Percentiles rank a stretch among this genome's conserved stretches.
These are phyloP conservation scores for Passer montanus DNA, from an alignment of 2,113 vertebrate species.

Conservation along the genomic window DNA sequence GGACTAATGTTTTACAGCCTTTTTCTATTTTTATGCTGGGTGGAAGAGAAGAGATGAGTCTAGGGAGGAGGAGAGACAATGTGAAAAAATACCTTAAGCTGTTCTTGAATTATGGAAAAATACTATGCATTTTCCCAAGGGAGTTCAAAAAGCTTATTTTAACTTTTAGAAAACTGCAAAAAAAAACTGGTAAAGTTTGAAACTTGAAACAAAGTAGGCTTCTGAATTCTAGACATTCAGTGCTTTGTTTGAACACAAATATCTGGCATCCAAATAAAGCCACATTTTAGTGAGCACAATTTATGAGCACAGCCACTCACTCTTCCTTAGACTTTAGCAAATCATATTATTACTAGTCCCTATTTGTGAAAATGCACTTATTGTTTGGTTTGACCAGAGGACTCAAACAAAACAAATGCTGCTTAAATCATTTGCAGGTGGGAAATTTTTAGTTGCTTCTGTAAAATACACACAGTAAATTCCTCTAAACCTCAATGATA, in stretches of 20 bases:
- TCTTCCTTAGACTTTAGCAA: not conserved
- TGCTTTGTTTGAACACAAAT: not conserved
- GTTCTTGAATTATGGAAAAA: not conserved
- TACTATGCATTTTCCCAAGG: not conserved
- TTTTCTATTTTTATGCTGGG: slow-evolving; percentile 3
- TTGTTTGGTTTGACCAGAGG: not conserved
- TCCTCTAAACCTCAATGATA: not conserved
- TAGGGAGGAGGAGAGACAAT: not conserved
- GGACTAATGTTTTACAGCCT: not conserved
- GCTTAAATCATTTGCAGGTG: not conserved
- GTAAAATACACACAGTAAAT: not conserved
- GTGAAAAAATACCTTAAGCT: not conserved
- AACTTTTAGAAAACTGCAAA: not conserved
- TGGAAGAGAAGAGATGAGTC: not conserved
- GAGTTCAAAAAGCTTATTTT: not conserved
- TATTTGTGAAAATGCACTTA: not conserved
- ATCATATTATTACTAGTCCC: not conserved
- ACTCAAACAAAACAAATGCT: not conserved
- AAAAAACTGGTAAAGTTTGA: not conserved
- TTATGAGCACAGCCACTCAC: not conserved
- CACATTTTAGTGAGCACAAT: not conserved
- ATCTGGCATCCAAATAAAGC: not conserved
- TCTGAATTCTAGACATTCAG: not conserved
- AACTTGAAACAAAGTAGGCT: not conserved
- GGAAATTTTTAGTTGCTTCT: slow-evolving; percentile 1